These are phyloP conservation scores for Stenopsyche tienmushanensis DNA, from an alignment of 1,140 invertebrate genomes.

Conservation along the genomic window DNA sequence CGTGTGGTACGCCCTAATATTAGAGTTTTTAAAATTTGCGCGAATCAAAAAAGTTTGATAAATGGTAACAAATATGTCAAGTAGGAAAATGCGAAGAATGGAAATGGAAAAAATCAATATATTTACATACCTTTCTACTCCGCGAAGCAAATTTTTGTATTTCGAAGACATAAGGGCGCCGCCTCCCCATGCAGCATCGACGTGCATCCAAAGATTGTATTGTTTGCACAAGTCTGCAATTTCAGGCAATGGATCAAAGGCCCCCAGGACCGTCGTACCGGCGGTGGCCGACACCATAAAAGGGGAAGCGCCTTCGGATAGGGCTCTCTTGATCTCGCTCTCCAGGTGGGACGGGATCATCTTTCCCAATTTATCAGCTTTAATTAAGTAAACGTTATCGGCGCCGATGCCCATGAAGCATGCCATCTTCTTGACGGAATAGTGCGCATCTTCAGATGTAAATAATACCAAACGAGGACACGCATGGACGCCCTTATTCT, in stretches of 20 bases:
- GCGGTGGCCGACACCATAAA: slow-evolving; percentile 90
- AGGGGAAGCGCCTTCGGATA: slow-evolving; percentile 70
- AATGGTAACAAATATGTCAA: not conserved
- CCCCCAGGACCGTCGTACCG: slow-evolving; percentile 82
- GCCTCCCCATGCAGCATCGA: slow-evolving; percentile 94
- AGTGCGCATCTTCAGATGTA: slow-evolving; percentile 90
- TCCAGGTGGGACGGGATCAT: slow-evolving; percentile 76
- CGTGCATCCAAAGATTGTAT: slow-evolving; percentile 89
- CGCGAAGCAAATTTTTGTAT: slow-evolving; percentile 74
- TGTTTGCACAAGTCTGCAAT: slow-evolving; percentile 82
- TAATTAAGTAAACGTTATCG: slow-evolving; percentile 73
- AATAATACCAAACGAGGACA: slow-evolving; percentile 72
- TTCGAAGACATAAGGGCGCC: slow-evolving; percentile 83
- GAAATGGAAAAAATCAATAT: not conserved
- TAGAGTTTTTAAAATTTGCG: no score
- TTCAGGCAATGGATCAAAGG: slow-evolving; percentile 83
- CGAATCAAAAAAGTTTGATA: not conserved
- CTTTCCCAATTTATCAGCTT: slow-evolving; percentile 72
- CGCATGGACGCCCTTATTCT: slow-evolving; percentile 69
- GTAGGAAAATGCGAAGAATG: not conserved
- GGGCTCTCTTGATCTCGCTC: slow-evolving; percentile 63
- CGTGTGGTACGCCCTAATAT: no score
- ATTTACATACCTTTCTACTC: slow-evolving; percentile 66
- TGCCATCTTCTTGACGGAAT: slow-evolving; percentile 87
- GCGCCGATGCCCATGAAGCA: slow-evolving; percentile 77